These are phyloP conservation scores for Gavia stellata DNA, from an alignment of 2,113 vertebrate genomes.

Conservation along the genomic window DNA sequence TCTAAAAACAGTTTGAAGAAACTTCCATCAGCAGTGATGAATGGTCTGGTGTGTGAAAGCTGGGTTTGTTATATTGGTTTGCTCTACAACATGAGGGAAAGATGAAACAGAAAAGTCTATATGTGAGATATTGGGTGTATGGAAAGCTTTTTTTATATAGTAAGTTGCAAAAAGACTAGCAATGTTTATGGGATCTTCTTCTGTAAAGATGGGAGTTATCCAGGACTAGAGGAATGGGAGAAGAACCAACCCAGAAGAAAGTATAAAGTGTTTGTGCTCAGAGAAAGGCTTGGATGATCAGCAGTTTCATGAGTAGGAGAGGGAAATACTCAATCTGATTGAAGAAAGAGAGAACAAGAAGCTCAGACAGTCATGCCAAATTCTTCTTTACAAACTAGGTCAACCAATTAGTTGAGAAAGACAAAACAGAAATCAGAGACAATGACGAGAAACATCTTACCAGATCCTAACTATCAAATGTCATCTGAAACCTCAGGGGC, in stretches of 20 bases:
- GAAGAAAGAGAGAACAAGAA: background rate
- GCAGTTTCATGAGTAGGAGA: background rate
- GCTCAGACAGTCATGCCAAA: background rate
- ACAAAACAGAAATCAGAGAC: background rate
- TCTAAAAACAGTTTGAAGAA: background rate
- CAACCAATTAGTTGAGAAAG: background rate
- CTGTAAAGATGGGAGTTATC: background rate
- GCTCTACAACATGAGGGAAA: background rate
- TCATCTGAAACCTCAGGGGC: rapidly evolving
- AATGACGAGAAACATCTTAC: background rate
- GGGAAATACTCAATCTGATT: background rate
- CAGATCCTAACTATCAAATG: background rate
- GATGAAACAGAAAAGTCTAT: background rate
- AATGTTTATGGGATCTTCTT: background rate
- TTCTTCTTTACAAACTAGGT: background rate
- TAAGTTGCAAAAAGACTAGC: background rate
- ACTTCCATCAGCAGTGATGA: background rate
- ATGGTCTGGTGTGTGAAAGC: background rate
- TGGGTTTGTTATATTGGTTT: background rate
- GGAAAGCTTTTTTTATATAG: background rate
- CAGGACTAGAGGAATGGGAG: background rate
- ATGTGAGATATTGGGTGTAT: background rate
- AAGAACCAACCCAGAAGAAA: background rate
- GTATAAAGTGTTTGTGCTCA: background rate
- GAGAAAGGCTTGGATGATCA: background rate